Evolutionary conservation across 2,888 invertebrate species (phyloP).

Genomic region (Rhogogaster chlorosoma): DNA sequence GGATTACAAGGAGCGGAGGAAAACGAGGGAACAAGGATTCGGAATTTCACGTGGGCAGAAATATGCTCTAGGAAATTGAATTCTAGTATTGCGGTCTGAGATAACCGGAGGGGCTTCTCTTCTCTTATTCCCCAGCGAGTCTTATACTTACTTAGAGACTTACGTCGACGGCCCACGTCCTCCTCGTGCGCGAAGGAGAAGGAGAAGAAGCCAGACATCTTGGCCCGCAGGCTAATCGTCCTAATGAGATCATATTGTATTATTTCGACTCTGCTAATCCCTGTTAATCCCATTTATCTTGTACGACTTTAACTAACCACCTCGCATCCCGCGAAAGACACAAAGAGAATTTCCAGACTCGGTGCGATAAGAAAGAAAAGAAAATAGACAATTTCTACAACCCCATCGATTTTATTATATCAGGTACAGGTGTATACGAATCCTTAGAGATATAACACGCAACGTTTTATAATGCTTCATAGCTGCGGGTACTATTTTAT

Average conservation of each 20-base stretch:
- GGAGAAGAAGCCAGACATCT: conserved; percentile 75
- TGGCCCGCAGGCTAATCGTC: conserved; percentile 74
- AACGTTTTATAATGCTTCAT: neutral
- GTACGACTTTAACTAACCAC: neutral
- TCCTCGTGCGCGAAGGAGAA: conserved; percentile 56
- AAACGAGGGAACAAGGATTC: neutral
- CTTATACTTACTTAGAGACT: conserved; percentile 73
- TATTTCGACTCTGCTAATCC: conserved; percentile 76
- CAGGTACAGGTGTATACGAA: no score
- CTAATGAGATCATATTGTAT: conserved; percentile 77
- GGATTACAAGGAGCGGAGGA: neutral
- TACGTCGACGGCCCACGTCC: conserved; percentile 43
- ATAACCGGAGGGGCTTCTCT: conserved; percentile 41
- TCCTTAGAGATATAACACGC: no score
- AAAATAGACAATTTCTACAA: no score
- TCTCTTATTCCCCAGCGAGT: conserved; percentile 59
- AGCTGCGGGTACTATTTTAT: neutral
- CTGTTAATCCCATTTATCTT: conserved; percentile 74
- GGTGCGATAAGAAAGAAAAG: no score
- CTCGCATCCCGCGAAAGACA: no score
- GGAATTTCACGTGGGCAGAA: neutral
- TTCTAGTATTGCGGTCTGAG: conserved; percentile 71
- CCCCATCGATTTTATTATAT: neutral
- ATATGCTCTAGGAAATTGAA: conserved; percentile 66
- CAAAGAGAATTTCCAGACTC: no score